Evolutionary conservation across 2,888 invertebrate species (phyloP).

Genomic region (Ormyrus pomaceus): DNA sequence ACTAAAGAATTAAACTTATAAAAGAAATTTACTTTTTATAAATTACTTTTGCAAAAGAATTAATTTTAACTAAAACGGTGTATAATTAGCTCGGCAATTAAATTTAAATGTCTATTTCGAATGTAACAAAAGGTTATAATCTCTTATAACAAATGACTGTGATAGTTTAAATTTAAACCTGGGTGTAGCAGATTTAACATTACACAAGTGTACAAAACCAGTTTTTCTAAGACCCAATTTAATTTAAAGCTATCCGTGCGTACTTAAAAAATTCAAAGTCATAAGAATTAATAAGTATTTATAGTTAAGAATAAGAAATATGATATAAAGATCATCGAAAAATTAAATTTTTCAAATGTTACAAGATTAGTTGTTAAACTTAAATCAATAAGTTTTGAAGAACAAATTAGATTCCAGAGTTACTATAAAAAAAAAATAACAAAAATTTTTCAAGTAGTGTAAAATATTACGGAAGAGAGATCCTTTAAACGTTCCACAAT

Average conservation of each 20-base stretch:
- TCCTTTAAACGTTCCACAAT: neutral
- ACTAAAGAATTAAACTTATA: too few relatives aligned
- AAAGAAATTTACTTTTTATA: too few relatives aligned
- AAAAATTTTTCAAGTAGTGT: too few relatives aligned
- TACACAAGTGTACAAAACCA: constrained; percentile 19
- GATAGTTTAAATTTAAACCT: constrained; percentile 11
- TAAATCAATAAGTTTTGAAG: too few relatives aligned
- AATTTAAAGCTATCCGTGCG: constrained; percentile 12
- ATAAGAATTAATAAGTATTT: constrained; percentile 11
- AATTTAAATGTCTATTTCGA: constrained; percentile 10
- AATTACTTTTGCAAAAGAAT: too few relatives aligned
- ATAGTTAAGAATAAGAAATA: neutral
- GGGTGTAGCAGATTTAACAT: constrained; percentile 7
- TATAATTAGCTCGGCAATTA: too few relatives aligned
- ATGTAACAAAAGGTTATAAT: constrained; percentile 31
- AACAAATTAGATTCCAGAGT: too few relatives aligned
- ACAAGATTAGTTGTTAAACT: too few relatives aligned
- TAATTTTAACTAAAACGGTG: too few relatives aligned
- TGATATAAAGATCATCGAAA: constrained; percentile 18
- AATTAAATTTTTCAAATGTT: constrained; percentile 41
- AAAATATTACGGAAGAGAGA: too few relatives aligned
- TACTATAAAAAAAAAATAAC: too few relatives aligned
- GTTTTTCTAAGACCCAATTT: constrained; percentile 15
- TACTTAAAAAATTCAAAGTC: constrained; percentile 21
- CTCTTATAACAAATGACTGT: constrained; percentile 27